Conservation (phyloP, 2,113 vertebrate species). For the Piliocolobus tephrosceles region DNA sequence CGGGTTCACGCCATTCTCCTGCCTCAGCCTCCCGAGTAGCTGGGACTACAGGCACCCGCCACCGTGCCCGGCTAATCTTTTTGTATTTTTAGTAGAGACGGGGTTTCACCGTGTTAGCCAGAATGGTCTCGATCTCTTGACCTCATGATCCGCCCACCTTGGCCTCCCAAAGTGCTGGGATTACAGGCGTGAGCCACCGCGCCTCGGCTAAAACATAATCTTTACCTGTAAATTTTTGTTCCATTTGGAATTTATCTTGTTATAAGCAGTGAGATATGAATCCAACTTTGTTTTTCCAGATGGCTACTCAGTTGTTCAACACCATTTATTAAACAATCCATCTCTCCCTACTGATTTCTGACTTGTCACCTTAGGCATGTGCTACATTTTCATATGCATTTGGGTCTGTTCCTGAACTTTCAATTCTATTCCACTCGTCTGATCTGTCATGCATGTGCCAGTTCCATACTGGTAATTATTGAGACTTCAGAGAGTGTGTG, state of each 20-base stretch:
- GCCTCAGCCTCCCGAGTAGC: too few species aligned
- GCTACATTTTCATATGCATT: background rate
- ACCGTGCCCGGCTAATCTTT: too few species aligned
- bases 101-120: too few species aligned
- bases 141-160: too few species aligned
- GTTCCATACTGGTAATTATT: background rate
- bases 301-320: background rate
- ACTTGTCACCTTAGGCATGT: background rate
- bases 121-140: too few species aligned
- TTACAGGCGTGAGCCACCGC: too few species aligned
- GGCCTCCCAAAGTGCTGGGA: too few species aligned
- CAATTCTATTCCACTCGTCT: background rate
- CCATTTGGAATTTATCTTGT: slow-evolving; percentile 31
- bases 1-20: too few species aligned
- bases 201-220: background rate
- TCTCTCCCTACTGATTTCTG: slow-evolving; percentile 1
- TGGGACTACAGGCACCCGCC: too few species aligned
- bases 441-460: background rate
- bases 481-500: background rate
- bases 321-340: background rate
- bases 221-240: slow-evolving; percentile 29
- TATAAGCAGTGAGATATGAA: slow-evolving; percentile 27
- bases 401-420: background rate
- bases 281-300: slow-evolving; percentile 26
- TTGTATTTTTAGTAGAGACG: too few species aligned